phyloP scores from a whole-genome alignment of 2,113 vertebrate species.

The Podilymbus podiceps region DNA sequence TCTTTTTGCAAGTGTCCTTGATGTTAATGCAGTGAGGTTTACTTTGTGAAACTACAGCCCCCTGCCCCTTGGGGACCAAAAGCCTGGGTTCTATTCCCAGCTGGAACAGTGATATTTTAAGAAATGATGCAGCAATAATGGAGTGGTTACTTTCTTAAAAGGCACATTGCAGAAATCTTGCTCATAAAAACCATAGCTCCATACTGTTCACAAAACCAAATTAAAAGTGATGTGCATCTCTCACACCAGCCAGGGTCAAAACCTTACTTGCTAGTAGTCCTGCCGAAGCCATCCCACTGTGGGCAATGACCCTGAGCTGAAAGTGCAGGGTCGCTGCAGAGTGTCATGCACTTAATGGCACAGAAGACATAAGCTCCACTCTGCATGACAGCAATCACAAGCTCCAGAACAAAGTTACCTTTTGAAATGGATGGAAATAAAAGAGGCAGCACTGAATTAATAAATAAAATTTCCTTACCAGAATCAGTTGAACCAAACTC shows the following conservation, averaged over 20 bases:
- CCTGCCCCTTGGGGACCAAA: not conserved
- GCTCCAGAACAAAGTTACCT: not conserved
- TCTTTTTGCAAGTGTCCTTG: not conserved
- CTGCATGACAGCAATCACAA: not conserved
- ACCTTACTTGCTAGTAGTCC: not conserved
- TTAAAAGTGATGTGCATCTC: not conserved
- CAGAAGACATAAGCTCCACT: not conserved
- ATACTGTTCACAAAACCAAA: not conserved
- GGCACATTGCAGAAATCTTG: not conserved
- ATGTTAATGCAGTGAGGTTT: not conserved
- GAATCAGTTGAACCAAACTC: constrained; percentile 88
- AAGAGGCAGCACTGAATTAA: not conserved
- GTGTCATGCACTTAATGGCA: not conserved
- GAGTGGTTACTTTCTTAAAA: not conserved
- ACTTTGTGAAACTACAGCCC: not conserved
- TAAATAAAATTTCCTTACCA: constrained; percentile 73
- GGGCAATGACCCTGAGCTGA: not conserved
- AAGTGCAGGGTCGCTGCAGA: not conserved
- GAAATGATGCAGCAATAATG: not conserved
- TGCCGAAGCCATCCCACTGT: not conserved
- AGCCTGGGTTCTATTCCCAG: not conserved
- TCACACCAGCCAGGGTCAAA: not conserved
- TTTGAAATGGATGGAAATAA: not conserved
- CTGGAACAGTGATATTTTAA: not conserved
- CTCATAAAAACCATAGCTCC: not conserved